Evolutionary conservation across 2,113 vertebrate genomes (phyloP), one percentile per base, ranked within the genome.

Genomic region (Poeciliopsis prolifica): DNA sequence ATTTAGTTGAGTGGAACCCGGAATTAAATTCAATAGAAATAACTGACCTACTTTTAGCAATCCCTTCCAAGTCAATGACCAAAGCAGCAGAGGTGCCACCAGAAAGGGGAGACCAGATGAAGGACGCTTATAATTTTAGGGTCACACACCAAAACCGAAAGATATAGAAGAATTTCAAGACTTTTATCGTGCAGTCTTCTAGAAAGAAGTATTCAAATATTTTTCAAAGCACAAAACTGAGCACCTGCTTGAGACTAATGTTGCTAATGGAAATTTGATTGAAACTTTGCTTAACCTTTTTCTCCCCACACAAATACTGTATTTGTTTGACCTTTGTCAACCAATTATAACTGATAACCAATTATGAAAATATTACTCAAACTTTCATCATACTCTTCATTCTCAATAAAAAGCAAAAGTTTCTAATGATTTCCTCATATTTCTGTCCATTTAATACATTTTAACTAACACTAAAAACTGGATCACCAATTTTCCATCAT

Each of bases 391-490:
- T 5, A 37, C 64, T n/a, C 24, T 65, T 33, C 2, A 26, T 42
- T 30, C 2, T 15, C 28, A 10, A 8, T 48, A 30, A 65, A 33
- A n/a, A 70, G 10, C 29, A 48, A 70, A 61, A n/a, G 15, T 33
- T 62, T 37, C 26, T 35, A 14, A 35, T 13, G 37, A 61, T 35
- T 37, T 5, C 40, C 68, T 80, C 28, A 15, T 74, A n/a, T 31
- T 69, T 51, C 26, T 37, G 30, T 22, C 13, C 14, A 44, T 72
- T 71, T 72, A 30, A 74, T 65, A 37, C 5, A 65, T 24, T 67
- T 72, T 61, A 72, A 35, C 15, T 33, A 71, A 71, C 14, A 48
- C 44, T n/a, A 24, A 63, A 30, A 78, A 60, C 12, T 40, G 0
- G 22, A 67, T 65, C 44, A 33, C 33, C 44, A 30, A 37, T 74